Base-by-base conservation (phyloP, 2,888 invertebrate genomes). In the Pharmacophagus antenor region DNA sequence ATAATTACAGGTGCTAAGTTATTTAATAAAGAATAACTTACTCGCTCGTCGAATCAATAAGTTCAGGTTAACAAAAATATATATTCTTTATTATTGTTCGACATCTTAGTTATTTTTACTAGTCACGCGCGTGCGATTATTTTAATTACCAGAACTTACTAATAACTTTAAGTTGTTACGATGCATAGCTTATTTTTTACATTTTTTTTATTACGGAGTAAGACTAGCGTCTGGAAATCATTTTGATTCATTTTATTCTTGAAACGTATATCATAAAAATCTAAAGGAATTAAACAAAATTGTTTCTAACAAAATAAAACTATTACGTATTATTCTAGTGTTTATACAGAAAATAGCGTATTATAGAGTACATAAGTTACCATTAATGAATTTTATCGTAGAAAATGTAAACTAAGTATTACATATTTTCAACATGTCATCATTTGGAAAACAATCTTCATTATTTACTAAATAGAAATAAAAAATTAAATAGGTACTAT, bases 91-190 rank as follows among this genome's bases (percentile, higher is more conserved):
- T 12, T 31, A 46, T 44, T 44, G 10, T 17, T 46, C 46, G 46
- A 12, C 12, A 46, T 46, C 21, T 46, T 10, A 46, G 46, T 46
- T 46, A 46, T 20, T 12, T 46, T 46, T 46, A 3, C 20, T 3
- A 46, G 46, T 46, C 46, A 46, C 46, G 46, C 46, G 20, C 46
- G 7, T 10, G 21, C 46, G 4, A 46, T 46, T 46, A 46, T 46
- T 46, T 46, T 46, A 46, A 46, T 46, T 20, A 46, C 46, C 46
- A 21, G 20, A 46, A 46, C 46, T 18, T 46, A 46, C 18, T 44
- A 27, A 46, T 18, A 44, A 42, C 42, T 42, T 42, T 18, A 42
- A 42, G 42, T n/a, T 42, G 15, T 17, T 41, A 52, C 41, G 52
- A 37, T 41, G 42, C 42, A 42, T 17, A 42, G 42, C n/a, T 42